These are phyloP conservation scores for Tiliqua scincoides DNA, from an alignment of 2,113 vertebrate species.

Conservation along the genomic window DNA sequence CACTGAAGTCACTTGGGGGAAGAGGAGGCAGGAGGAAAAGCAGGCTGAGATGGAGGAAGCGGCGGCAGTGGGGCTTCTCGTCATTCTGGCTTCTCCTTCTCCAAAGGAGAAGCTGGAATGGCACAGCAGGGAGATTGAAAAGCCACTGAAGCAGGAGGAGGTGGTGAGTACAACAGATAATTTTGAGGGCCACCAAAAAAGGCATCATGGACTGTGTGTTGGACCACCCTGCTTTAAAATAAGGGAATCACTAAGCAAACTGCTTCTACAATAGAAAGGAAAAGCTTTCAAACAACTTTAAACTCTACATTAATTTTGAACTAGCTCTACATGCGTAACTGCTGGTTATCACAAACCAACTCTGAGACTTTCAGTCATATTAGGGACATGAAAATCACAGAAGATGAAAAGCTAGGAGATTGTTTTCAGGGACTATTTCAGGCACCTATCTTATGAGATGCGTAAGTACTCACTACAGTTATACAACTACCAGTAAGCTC, in stretches of 20 bases:
- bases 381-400: background rate
- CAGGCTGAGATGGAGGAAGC: too few relatives aligned
- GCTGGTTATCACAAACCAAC: background rate
- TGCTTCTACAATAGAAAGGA: background rate
- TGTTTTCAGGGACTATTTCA: background rate
- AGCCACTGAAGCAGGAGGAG: too few relatives aligned
- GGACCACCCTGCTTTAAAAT: background rate
- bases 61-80: too few relatives aligned
- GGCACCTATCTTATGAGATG: background rate
- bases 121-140: too few relatives aligned
- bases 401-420: background rate
- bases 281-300: background rate
- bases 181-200: too few relatives aligned
- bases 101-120: too few relatives aligned
- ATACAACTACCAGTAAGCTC: background rate
- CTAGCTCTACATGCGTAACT: background rate
- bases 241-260: background rate
- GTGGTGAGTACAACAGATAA: too few relatives aligned
- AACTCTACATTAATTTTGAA: background rate
- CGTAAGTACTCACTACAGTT: background rate
- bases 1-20: too few relatives aligned
- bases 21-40: too few relatives aligned
- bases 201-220: too few relatives aligned
- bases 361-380: background rate
- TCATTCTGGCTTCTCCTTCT: too few relatives aligned